phyloP scores from a whole-genome alignment of 2,888 invertebrate genomes.

The Melinopterus prodromus region DNA sequence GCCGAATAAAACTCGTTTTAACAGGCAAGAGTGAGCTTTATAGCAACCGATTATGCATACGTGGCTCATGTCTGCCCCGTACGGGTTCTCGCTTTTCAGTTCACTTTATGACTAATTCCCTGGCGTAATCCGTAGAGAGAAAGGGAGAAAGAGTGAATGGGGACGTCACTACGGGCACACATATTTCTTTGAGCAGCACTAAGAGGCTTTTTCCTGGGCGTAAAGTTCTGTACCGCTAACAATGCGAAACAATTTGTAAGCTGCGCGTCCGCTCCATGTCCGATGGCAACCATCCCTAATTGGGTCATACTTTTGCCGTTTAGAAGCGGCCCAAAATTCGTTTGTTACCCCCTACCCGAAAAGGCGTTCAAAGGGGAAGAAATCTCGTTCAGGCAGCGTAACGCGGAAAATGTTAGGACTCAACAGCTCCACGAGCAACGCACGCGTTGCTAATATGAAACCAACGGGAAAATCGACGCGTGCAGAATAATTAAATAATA shows the following conservation, averaged over 20 bases:
- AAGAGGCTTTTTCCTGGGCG: background rate
- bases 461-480: too few species aligned
- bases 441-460: too few species aligned
- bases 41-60: too few species aligned
- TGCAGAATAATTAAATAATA: too few species aligned
- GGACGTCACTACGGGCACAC: background rate
- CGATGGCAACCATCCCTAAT: background rate
- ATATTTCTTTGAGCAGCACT: background rate
- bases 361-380: too few species aligned
- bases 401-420: too few species aligned
- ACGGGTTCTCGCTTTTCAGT: background rate
- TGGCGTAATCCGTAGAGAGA: background rate
- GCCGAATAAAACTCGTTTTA: too few species aligned
- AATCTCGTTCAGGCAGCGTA: too few species aligned
- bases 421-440: too few species aligned
- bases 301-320: background rate
- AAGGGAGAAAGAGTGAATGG: background rate
- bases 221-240: background rate
- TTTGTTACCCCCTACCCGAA: background rate
- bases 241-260: background rate
- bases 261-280: background rate
- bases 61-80: too few species aligned
- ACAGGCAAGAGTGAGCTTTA: too few species aligned
- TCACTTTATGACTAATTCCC: background rate
- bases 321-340: background rate